Evolutionary conservation across 2,113 vertebrate species (phyloP), one percentile per base, ranked within the genome.

Genomic region (Thymallus thymallus): DNA sequence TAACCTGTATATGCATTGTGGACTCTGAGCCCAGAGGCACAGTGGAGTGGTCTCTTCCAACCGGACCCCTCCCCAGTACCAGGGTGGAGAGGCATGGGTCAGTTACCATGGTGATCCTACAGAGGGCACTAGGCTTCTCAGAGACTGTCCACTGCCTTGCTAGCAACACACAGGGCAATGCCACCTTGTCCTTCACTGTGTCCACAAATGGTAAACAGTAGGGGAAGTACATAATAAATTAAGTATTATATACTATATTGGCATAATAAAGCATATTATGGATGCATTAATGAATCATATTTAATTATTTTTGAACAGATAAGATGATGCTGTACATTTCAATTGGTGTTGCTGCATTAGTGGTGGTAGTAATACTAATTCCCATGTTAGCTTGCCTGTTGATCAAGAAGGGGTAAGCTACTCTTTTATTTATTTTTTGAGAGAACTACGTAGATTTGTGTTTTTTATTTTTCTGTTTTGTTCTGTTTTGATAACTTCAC

Each of bases 1-100:
- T 86, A 1, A 87, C 74, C 6, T 93, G 92, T 64, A 22, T 82
- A 32, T 93, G 91, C 72, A 80, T 82, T 2, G 86, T 72, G 4
- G 87, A 91, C 24, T 91, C 90, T 23, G 71, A 71, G 13, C 90
- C 92, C 26, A 45, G 84, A 55, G 80, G 90, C 41, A 61, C 13
- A 7, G 73, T 93, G 41, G 35, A 65, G 6, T 91, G 91, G 84
- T 45, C 81, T 23, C 45, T 85, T 46, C 26, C 74, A 30, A 72
- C 83, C 55, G 62, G 3, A 73, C 32, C 79, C 56, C 51, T 89
- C 5, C 58, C 35, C 6, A 82, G 64, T 32, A 68, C 61, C 32
- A 72, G n/a, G 1, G 24, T 30, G 23, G 82, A 91, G 26, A 69
- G 18, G 45, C 71, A 86, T 0, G 79, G 76, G 22, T 64, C 68